Percentiles rank a stretch among this genome's conserved stretches.
Evolutionary conservation across 2,888 invertebrate species (phyloP).

Genomic region (Endomychus coccineus): DNA sequence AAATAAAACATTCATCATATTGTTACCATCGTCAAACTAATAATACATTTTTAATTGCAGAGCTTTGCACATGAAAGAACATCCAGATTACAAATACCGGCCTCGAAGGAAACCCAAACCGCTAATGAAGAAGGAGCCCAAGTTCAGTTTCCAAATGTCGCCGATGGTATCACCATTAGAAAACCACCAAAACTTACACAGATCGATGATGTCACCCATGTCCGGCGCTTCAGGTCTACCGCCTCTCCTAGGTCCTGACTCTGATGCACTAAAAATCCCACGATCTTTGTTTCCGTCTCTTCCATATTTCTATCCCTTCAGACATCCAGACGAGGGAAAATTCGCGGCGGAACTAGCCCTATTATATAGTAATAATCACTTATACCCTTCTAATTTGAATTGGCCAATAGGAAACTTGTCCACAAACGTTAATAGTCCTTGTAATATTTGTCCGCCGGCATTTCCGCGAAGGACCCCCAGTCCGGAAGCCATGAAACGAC

Average conservation of each 20-base stretch:
- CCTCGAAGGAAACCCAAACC: conserved; percentile 83
- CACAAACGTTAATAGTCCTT: conserved; percentile 25
- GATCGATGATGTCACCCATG: conserved; percentile 45
- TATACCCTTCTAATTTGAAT: conserved; percentile 47
- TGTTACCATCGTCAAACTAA: no score
- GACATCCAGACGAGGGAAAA: conserved; percentile 50
- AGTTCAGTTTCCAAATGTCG: conserved; percentile 62
- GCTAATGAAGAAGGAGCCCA: conserved; percentile 70
- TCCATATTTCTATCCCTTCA: conserved; percentile 64
- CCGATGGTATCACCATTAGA: conserved; percentile 53
- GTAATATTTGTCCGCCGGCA: conserved; percentile 43
- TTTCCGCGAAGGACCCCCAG: conserved; percentile 36
- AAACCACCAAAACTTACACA: conserved; percentile 44
- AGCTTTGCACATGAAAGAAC: conserved; percentile 88
- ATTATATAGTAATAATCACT: conserved; percentile 50
- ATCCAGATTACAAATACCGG: conserved; percentile 87
- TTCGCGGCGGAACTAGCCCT: conserved; percentile 64
- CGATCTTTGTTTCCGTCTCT: conserved; percentile 63
- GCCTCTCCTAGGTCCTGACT: conserved; percentile 46
- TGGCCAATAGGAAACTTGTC: conserved; percentile 35
- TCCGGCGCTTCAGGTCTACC: conserved; percentile 46
- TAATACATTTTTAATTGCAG: no score
- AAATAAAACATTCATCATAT: no score
- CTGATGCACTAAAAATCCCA: conserved; percentile 53
- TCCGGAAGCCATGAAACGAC: conserved; percentile 44